These are phyloP conservation scores for Myrmecobius fasciatus DNA, from an alignment of 2,113 vertebrate species.

Conservation along the genomic window DNA sequence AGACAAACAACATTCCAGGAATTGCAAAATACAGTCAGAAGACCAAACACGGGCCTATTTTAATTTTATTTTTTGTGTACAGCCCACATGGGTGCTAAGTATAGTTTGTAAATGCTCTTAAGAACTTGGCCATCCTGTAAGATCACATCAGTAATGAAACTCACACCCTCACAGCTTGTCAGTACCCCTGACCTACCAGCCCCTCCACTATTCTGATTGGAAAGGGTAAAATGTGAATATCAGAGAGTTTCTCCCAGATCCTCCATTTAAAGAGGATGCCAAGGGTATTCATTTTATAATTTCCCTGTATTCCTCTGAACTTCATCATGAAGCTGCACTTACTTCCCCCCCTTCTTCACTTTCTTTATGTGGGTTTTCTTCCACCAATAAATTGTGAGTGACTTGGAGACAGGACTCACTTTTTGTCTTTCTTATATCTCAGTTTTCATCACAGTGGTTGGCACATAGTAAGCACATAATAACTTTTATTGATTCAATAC, in stretches of 20 bases:
- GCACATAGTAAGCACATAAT: neutral
- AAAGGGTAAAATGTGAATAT: neutral
- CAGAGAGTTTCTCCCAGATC: neutral
- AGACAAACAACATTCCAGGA: too few relatives aligned
- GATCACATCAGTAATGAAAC: neutral
- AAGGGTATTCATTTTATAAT: neutral
- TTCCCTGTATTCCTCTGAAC: neutral
- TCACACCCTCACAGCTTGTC: neutral
- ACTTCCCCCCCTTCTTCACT: neutral
- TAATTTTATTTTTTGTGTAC: neutral
- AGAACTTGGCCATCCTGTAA: neutral
- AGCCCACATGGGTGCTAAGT: neutral
- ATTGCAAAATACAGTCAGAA: neutral
- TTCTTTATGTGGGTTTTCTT: neutral
- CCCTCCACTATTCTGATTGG: neutral
- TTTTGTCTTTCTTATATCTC: neutral
- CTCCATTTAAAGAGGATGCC: neutral
- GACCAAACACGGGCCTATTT: neutral
- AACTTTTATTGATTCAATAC: neutral
- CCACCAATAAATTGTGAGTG: neutral
- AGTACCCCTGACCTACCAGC: too few relatives aligned
- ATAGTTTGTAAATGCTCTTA: neutral
- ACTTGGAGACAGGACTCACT: neutral
- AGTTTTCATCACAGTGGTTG: neutral
- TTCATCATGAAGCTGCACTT: neutral